phyloP scores from a whole-genome alignment of 2,113 vertebrate species.

The Rhombomys opimus region DNA sequence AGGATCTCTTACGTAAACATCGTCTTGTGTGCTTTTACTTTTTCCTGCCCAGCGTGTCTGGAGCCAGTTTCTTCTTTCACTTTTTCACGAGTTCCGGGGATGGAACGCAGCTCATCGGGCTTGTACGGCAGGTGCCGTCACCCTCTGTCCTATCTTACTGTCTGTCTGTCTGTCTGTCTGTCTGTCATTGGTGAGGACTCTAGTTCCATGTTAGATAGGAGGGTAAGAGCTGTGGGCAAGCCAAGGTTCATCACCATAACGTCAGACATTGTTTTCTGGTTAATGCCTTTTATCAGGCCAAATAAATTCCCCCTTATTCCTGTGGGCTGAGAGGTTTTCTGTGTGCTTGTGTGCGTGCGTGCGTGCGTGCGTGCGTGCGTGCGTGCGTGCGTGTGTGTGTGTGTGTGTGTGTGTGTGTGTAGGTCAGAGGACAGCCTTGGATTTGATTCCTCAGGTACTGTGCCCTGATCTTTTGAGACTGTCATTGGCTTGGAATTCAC shows the following conservation, averaged over 20 bases:
- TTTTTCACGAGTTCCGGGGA: no score
- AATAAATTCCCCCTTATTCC: not conserved
- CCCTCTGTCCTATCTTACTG: no score
- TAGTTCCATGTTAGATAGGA: not conserved
- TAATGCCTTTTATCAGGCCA: constrained; percentile 7
- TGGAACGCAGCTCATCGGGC: no score
- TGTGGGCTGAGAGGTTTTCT: not conserved
- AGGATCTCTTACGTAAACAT: no score
- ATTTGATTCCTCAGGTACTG: no score
- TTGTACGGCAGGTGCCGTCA: no score
- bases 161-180: not conserved
- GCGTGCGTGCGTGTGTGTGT: not conserved
- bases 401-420: not conserved
- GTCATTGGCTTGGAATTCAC: not conserved
- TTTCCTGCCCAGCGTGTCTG: no score
- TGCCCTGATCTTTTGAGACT: not conserved
- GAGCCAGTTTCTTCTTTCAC: no score
- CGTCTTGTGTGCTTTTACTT: no score
- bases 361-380: not conserved
- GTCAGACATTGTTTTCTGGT: not conserved
- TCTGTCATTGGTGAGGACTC: not conserved
- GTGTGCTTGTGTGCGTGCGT: no score
- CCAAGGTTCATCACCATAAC: not conserved
- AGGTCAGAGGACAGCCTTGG: not conserved
- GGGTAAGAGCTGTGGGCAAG: not conserved